These are phyloP conservation scores for Zaprionus lachaisei DNA, from an alignment of 1,140 invertebrate species.

Conservation along the genomic window DNA sequence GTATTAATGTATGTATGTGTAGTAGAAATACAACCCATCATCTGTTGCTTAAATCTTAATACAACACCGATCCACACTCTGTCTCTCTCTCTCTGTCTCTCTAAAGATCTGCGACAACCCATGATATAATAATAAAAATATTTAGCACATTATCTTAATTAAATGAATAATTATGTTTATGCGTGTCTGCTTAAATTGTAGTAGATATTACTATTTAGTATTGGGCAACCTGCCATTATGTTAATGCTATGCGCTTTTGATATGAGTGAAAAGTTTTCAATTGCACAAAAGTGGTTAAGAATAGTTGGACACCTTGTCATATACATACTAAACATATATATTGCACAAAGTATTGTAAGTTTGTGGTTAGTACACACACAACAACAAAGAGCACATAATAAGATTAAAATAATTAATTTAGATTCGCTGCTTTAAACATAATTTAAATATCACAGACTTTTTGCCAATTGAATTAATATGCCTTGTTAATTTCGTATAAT, in stretches of 20 bases:
- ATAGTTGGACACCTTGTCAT: slow-evolving; percentile 59
- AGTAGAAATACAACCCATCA: slow-evolving; percentile 69
- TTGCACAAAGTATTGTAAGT: slow-evolving; percentile 66
- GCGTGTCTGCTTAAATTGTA: slow-evolving; percentile 50
- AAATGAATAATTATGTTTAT: slow-evolving; percentile 36
- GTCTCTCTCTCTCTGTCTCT: neutral
- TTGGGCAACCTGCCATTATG: slow-evolving; percentile 12
- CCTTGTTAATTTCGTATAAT: slow-evolving; percentile 64
- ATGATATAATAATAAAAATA: slow-evolving; percentile 21
- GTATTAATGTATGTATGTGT: slow-evolving; percentile 44
- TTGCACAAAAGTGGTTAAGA: slow-evolving; percentile 64
- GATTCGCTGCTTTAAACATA: slow-evolving; percentile 68
- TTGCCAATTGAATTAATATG: slow-evolving; percentile 78
- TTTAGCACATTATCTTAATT: slow-evolving; percentile 59
- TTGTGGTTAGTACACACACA: slow-evolving; percentile 27
- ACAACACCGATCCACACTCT: slow-evolving; percentile 47
- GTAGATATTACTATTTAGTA: slow-evolving; percentile 48
- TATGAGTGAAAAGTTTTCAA: slow-evolving; percentile 69
- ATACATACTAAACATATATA: slow-evolving; percentile 41
- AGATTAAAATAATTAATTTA: slow-evolving; percentile 51
- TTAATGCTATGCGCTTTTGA: slow-evolving; percentile 65
- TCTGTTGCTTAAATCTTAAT: slow-evolving; percentile 63
- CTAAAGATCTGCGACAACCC: slow-evolving; percentile 26
- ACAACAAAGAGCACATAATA: slow-evolving; percentile 60
- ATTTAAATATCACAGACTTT: slow-evolving; percentile 81